Conservation (phyloP, 2,113 vertebrate species). For the Nycticebus coucang region DNA sequence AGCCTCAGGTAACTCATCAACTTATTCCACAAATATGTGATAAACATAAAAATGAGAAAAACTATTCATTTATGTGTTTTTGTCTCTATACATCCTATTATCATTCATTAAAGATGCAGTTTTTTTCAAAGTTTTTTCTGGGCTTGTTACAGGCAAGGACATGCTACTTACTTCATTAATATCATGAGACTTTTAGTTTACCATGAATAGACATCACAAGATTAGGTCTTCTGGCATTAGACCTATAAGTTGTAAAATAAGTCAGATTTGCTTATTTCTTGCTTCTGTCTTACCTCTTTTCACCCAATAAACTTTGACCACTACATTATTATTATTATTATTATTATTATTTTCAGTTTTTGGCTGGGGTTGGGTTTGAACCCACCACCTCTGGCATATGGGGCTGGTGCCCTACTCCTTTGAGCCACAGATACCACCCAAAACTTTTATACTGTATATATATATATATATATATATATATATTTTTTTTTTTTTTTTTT, state of each 20-base stretch:
- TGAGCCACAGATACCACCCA: too few species aligned
- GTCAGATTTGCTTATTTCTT: neutral
- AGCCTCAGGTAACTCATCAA: too few species aligned
- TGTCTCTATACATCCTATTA: neutral
- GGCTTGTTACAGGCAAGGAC: neutral
- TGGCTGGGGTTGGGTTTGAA: too few species aligned
- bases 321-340: neutral
- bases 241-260: neutral
- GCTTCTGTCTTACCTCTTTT: neutral
- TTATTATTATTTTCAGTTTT: too few species aligned
- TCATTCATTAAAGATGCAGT: neutral
- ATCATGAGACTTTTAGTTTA: neutral
- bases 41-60: neutral
- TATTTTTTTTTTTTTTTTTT: too few species aligned
- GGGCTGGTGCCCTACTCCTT: too few species aligned
- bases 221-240: neutral
- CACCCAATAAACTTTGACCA: neutral
- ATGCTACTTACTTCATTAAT: neutral
- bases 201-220: neutral
- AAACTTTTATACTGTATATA: too few species aligned
- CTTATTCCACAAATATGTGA: neutral
- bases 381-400: too few species aligned
- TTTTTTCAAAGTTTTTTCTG: neutral
- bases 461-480: too few species aligned
- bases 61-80: neutral